phyloP scores from a whole-genome alignment of 2,888 invertebrate species.

The Steinernema carpocapsae region DNA sequence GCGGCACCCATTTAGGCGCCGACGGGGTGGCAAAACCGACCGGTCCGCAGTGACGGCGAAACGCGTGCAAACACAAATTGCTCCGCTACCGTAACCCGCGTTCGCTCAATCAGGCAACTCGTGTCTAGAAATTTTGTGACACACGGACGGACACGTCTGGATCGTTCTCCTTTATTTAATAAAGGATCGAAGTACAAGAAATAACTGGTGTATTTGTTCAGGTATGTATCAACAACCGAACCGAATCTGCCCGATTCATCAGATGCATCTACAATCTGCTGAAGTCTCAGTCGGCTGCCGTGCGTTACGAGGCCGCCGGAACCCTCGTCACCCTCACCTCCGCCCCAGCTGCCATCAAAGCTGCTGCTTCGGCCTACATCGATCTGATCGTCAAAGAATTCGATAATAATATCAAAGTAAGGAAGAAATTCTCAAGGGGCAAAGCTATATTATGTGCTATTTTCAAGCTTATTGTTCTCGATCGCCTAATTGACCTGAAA shows the following conservation, averaged over 20 bases:
- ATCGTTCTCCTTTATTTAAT: too few relatives aligned
- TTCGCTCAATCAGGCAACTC: too few relatives aligned
- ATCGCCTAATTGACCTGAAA: conserved; percentile 87
- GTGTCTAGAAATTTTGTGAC: too few relatives aligned
- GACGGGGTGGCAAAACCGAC: too few relatives aligned
- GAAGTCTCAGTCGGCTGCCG: conserved; percentile 92
- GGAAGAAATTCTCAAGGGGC: background rate
- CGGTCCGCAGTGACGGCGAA: too few relatives aligned
- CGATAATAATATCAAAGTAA: conserved; percentile 93
- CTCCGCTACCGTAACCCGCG: too few relatives aligned
- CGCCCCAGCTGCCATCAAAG: conserved; percentile 97
- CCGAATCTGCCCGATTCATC: conserved; percentile 93
- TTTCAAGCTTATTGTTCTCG: conserved; percentile 83
- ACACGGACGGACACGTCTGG: too few relatives aligned
- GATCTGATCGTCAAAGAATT: conserved; percentile 98
- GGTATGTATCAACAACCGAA: conserved; percentile 94
- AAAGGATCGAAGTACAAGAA: too few relatives aligned
- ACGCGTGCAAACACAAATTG: too few relatives aligned
- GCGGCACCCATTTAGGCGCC: too few relatives aligned
- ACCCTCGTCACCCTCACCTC: conserved; percentile 95
- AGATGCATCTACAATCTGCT: conserved; percentile 96
- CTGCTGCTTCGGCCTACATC: conserved; percentile 96
- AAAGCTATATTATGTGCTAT: background rate
- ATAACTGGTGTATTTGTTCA: conserved; percentile 65
- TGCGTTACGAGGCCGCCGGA: conserved; percentile 94